These are phyloP conservation scores for Cololabis saira DNA, from an alignment of 2,113 vertebrate genomes.

Conservation along the genomic window DNA sequence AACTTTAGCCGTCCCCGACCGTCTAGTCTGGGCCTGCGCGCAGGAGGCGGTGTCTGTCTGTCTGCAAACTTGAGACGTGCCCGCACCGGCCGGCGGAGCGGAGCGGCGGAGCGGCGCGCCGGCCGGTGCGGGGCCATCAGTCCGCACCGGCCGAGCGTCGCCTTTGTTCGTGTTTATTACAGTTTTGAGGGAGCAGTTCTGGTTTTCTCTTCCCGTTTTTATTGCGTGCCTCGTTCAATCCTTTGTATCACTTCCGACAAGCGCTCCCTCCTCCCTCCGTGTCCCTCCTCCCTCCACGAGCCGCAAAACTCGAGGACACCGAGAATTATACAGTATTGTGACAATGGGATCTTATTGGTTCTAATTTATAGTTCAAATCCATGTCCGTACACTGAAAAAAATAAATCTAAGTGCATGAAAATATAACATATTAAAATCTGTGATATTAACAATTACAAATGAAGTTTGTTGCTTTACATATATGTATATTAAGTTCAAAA, in stretches of 20 bases:
- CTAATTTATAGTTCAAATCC: no score
- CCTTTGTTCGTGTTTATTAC: not conserved
- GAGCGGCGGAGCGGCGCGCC: no score
- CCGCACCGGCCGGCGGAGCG: conserved; percentile 2
- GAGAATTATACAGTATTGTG: no score
- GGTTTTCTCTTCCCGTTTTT: not conserved
- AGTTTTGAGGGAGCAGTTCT: not conserved
- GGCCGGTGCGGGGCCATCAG: conserved; percentile 16
- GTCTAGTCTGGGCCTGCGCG: conserved; percentile 37
- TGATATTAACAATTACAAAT: no score
- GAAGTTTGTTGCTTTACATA: no score
- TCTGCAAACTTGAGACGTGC: conserved; percentile 66
- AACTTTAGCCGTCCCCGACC: conserved; percentile 32
- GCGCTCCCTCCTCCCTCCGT: not conserved
- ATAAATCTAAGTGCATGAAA: no score
- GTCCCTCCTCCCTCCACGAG: conserved; percentile 9
- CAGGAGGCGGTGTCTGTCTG: conserved; percentile 71
- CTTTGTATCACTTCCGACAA: conserved; percentile 48
- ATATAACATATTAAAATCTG: no score
- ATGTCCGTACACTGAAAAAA: no score
- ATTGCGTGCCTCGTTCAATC: conserved; percentile 42
- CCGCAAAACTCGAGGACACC: conserved; percentile 19
- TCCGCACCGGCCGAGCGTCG: not conserved
- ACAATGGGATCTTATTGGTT: no score
- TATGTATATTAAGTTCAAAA: no score